phyloP scores from a whole-genome alignment of 2,797 vertebrate species.

The Graptemys geographica region DNA sequence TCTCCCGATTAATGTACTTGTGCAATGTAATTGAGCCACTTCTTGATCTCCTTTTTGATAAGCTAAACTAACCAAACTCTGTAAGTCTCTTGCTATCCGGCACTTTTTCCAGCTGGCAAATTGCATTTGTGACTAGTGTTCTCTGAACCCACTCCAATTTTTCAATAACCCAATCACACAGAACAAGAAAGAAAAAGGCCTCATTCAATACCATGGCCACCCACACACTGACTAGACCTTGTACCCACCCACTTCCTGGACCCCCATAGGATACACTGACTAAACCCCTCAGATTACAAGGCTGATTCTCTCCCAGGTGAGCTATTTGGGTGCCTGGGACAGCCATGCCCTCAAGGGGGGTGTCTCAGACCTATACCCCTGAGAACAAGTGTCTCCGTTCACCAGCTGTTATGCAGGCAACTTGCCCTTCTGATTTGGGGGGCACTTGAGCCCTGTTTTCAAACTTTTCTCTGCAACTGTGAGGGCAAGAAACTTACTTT shows the following conservation, averaged over 20 bases:
- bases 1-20: not conserved
- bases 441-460: not conserved
- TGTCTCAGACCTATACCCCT: too few species aligned
- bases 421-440: too few species aligned
- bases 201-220: not conserved
- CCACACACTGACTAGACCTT: not conserved
- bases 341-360: not conserved
- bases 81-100: not conserved
- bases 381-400: too few species aligned
- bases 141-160: not conserved
- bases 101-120: not conserved
- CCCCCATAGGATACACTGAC: not conserved
- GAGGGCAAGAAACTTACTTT: not conserved
- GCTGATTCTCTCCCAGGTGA: not conserved
- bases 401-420: not conserved
- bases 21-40: not conserved
- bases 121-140: not conserved
- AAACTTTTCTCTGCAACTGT: not conserved
- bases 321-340: not conserved
- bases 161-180: not conserved
- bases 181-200: too few species aligned
- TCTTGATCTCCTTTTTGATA: not conserved
- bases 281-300: not conserved
- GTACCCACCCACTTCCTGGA: accelerated
- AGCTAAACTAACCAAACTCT: not conserved